Evolutionary conservation across 2,113 vertebrate species (phyloP).

Genomic region (Raphicerus campestris): DNA sequence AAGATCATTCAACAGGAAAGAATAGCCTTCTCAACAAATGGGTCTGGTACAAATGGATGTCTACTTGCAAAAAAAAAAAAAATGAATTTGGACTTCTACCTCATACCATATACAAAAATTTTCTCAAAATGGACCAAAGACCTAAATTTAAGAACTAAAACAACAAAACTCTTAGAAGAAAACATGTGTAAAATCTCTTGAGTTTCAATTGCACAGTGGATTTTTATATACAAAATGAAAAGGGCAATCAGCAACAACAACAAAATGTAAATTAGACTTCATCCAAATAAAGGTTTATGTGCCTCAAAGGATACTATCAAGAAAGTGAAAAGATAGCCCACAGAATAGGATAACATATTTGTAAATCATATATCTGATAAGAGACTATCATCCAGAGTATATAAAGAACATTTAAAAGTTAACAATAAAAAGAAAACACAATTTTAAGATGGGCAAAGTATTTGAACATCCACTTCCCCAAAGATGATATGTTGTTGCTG

Average conservation of each 20-base stretch:
- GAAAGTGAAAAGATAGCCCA: neutral
- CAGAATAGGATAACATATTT: neutral
- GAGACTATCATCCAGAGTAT: neutral
- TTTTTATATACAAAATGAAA: neutral
- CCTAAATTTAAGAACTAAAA: neutral
- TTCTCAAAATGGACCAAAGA: slow-evolving; percentile 13
- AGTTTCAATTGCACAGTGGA: neutral
- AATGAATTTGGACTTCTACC: neutral
- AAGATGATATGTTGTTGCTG: neutral
- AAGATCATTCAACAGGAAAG: neutral
- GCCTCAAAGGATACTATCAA: neutral
- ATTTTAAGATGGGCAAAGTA: slow-evolving; percentile 8
- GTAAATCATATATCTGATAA: neutral
- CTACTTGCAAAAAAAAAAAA: neutral
- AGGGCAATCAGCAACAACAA: neutral
- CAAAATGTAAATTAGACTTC: neutral
- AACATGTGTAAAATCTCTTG: neutral
- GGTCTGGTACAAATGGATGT: neutral
- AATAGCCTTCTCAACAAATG: neutral
- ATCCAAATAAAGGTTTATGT: neutral
- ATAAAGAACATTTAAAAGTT: neutral
- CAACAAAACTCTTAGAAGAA: neutral
- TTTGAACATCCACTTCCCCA: neutral
- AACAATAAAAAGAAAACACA: neutral
- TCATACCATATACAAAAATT: neutral